Evolutionary conservation across 1,140 invertebrate genomes (phyloP), one percentile per base, ranked within the genome.

Genomic region (Bombus haemorrhoidalis): DNA sequence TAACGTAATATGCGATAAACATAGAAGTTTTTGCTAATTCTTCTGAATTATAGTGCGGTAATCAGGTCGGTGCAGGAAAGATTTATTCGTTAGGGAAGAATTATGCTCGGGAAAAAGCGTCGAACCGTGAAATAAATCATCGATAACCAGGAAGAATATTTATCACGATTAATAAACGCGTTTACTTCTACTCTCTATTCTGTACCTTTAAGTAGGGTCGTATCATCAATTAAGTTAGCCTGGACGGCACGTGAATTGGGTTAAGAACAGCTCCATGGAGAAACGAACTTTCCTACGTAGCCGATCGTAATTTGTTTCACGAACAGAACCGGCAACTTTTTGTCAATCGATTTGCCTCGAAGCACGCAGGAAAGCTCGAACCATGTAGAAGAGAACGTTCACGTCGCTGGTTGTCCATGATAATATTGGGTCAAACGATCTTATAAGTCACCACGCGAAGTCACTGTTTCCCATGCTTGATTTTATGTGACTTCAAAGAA

Each of bases 361-460:
- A 76, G 34, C 18, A 28, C 22, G 34, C 15, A 68, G n/a, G 77
- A 68, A 68, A 79, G 64, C 64, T 68, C 41, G 32, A 2, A 32
- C 25, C 47, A 22, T 18, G 25, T 76, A 76, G 74, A 76, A 53
- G 22, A 37, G n/a, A 79, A 79, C 64, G 64, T 79, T 79, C 62
- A 79, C 77, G 41, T 47, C 64, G 77, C 25, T 32, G 10, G 18
- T 25, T 68, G 62, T 47, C 64, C 77, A 53, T 47, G 76, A 78
- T 79, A 68, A 79, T 79, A 79, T 66, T 43, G 22, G 62, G 41
- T 68, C 57, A 32, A 59, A 37, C 74, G 34, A 53, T 37, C 57
- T 37, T 62, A 59, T 62, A 77, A 59, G 37, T 62, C 77, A 34
- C n/a, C 59, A n/a, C 9, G n/a, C 43, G 62, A 10, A 41, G 18